phyloP scores from a whole-genome alignment of 2,888 invertebrate species.

The Dichetophora obliterata region DNA sequence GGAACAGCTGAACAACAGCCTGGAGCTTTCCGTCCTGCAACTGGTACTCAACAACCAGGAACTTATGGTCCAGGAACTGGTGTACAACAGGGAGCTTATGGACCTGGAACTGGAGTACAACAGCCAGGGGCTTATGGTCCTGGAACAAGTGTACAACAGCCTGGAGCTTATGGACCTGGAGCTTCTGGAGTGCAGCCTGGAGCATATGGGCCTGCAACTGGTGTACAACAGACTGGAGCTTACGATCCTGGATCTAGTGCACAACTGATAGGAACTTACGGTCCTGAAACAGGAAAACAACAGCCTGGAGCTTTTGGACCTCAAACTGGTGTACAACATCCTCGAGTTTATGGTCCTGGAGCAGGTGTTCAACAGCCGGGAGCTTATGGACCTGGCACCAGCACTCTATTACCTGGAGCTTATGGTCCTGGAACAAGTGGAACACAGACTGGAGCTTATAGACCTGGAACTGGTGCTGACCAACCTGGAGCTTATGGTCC shows the following conservation, averaged over 20 bases:
- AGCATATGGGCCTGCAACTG: conserved; percentile 24
- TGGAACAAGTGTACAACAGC: conserved; percentile 26
- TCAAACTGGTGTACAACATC: conserved; percentile 10
- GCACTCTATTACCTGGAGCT: conserved; percentile 22
- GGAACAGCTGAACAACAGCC: conserved; percentile 38
- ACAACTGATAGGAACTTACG: conserved; percentile 31
- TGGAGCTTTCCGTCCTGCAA: conserved; percentile 38
- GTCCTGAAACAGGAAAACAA: conserved; percentile 31
- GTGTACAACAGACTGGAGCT: conserved; percentile 36
- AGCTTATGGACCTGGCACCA: conserved; percentile 16
- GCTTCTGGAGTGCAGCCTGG: conserved; percentile 28
- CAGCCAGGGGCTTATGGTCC: conserved; percentile 23
- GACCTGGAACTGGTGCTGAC: conserved; percentile 10
- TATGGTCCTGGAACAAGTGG: conserved; percentile 4
- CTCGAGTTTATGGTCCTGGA: conserved; percentile 10
- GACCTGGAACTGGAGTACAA: background rate
- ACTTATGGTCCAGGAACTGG: conserved; percentile 34
- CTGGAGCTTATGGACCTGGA: conserved; percentile 29
- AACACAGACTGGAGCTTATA: conserved; percentile 9
- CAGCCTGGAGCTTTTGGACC: conserved; percentile 32
- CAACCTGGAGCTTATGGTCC: background rate
- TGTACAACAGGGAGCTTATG: conserved; percentile 16
- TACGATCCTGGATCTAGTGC: conserved; percentile 39
- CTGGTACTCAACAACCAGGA: conserved; percentile 17
- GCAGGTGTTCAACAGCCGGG: no score